Conservation (phyloP, 2,888 invertebrate species). For the Acronicta aceris region DNA sequence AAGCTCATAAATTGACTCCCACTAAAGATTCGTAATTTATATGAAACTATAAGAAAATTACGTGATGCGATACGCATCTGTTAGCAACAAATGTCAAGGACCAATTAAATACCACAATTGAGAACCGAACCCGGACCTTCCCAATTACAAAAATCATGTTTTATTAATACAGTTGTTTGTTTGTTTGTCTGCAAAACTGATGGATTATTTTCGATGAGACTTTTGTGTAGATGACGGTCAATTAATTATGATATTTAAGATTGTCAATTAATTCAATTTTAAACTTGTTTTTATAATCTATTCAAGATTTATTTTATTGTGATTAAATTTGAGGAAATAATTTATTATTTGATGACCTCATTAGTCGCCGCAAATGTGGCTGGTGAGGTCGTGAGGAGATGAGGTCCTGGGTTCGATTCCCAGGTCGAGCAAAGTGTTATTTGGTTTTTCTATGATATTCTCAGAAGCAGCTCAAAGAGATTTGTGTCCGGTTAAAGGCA, state of each 20-base stretch:
- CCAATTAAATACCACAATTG: conserved; percentile 25
- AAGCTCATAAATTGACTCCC: too few relatives aligned
- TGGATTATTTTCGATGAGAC: conserved; percentile 16
- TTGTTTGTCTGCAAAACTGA: conserved; percentile 24
- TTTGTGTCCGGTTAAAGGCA: too few relatives aligned
- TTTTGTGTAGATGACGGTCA: conserved; percentile 8
- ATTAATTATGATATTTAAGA: neutral
- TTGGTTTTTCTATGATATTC: too few relatives aligned
- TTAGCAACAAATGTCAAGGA: conserved; percentile 49
- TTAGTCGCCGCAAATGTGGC: too few relatives aligned
- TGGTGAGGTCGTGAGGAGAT: too few relatives aligned
- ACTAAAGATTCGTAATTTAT: too few relatives aligned
- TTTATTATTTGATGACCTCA: neutral
- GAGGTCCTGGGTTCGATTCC: too few relatives aligned
- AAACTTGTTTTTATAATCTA: neutral
- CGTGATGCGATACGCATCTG: conserved; percentile 13
- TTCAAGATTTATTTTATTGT: neutral
- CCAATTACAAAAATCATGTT: conserved; percentile 36
- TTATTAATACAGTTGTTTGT: conserved; percentile 33
- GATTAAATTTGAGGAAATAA: conserved; percentile 5
- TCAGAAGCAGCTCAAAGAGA: too few relatives aligned
- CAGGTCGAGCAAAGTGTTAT: too few relatives aligned
- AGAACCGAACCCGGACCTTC: conserved; percentile 42
- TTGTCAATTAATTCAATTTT: conserved; percentile 18
- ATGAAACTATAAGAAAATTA: neutral